Conservation (phyloP, 1,140 invertebrate genomes). For the Brevipalpus yothersi region DNA sequence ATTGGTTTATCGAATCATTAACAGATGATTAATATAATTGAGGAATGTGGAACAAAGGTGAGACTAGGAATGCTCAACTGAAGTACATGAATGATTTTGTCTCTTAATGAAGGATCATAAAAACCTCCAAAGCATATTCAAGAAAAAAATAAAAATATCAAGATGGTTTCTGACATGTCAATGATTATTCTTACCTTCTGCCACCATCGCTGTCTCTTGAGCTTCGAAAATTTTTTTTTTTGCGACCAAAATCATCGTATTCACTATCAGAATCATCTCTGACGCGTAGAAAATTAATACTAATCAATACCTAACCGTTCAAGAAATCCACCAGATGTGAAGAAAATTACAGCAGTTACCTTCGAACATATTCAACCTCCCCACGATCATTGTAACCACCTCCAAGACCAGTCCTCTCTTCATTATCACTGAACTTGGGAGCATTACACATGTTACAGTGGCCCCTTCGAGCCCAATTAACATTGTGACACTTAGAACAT, state of each 20-base stretch:
- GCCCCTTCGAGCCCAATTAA: conserved; percentile 90
- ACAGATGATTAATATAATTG: no score
- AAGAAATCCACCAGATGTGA: not conserved
- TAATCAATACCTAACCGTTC: not conserved
- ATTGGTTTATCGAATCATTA: no score
- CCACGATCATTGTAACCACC: conserved; percentile 67
- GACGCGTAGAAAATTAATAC: conserved; percentile 21
- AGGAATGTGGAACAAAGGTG: no score
- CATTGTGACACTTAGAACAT: conserved; percentile 88
- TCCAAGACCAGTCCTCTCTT: conserved; percentile 31
- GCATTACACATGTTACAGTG: conserved; percentile 98
- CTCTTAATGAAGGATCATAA: not conserved
- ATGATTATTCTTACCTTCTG: not conserved
- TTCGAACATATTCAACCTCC: conserved; percentile 64
- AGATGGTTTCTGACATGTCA: not conserved
- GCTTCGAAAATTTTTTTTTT: conserved; percentile 8
- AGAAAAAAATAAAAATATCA: not conserved
- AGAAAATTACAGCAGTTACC: not conserved
- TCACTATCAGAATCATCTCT: conserved; percentile 61
- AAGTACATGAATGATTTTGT: not conserved
- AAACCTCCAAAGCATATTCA: not conserved
- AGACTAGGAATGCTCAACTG: not conserved
- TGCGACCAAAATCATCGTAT: conserved; percentile 44
- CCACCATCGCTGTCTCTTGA: not conserved
- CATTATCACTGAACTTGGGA: conserved; percentile 77